A percentile compares a stretch with the other conserved stretches of the same genome.
Evolutionary conservation across 2,888 invertebrate genomes (phyloP).

Genomic region (Diabrotica balteata): DNA sequence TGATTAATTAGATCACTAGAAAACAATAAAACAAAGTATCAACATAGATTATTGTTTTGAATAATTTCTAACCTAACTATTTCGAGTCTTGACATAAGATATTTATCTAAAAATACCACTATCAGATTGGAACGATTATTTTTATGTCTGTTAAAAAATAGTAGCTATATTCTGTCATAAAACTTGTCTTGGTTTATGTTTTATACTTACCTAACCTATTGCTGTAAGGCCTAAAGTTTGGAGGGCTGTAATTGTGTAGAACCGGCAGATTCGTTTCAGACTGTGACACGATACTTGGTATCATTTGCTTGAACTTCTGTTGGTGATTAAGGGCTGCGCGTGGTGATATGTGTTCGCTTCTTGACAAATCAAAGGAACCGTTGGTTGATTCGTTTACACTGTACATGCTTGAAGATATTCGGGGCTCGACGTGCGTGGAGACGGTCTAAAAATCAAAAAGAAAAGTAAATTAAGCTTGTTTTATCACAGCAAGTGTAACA

Average conservation of each 20-base stretch:
- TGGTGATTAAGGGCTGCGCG: conserved; percentile 38
- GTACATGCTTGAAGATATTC: conserved; percentile 59
- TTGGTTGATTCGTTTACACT: conserved; percentile 57
- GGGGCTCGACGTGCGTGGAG: conserved; percentile 63
- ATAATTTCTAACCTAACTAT: no score
- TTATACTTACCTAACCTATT: conserved; percentile 46
- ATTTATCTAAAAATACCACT: no score
- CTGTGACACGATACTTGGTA: conserved; percentile 55
- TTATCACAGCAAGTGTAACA: no score
- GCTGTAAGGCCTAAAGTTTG: conserved; percentile 54
- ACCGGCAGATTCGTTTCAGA: conserved; percentile 61
- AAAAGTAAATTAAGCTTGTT: not conserved
- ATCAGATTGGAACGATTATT: no score
- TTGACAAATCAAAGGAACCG: conserved; percentile 49
- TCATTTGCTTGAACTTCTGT: conserved; percentile 49
- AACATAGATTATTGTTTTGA: no score
- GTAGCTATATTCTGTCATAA: no score
- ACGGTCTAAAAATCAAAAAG: conserved; percentile 46
- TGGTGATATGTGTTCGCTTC: conserved; percentile 49
- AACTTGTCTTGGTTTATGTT: no score
- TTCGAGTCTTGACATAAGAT: no score
- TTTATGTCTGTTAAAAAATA: no score
- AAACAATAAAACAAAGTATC: no score
- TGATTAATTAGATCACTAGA: no score
- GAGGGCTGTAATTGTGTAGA: conserved; percentile 55